Evolutionary conservation across 1,140 invertebrate genomes (phyloP).

Genomic region (Drosophila persimilis): DNA sequence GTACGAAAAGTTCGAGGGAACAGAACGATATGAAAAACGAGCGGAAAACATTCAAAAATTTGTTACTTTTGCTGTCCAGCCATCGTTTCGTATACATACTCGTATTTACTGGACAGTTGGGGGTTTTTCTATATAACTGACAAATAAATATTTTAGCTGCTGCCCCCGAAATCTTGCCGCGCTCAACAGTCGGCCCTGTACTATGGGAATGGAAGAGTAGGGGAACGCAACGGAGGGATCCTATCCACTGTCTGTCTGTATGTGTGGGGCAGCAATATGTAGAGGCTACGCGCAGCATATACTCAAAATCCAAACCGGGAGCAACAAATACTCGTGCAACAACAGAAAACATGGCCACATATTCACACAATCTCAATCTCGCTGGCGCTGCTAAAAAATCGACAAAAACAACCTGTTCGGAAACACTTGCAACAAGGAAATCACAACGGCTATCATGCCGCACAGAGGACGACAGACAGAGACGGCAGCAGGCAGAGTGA

Average conservation of each 20-base stretch:
- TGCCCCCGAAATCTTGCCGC: slow-evolving; percentile 65
- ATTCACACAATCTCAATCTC: slow-evolving; percentile 77
- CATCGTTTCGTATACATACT: slow-evolving; percentile 19
- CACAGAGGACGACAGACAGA: slow-evolving; percentile 28
- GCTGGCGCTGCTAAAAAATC: slow-evolving; percentile 78
- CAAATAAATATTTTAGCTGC: slow-evolving; percentile 71
- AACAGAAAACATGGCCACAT: slow-evolving; percentile 70
- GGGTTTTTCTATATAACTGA: slow-evolving; percentile 40
- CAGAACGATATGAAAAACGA: slow-evolving; percentile 52
- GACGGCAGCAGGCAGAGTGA: slow-evolving; percentile 19
- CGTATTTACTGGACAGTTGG: slow-evolving; percentile 51
- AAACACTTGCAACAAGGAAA: slow-evolving; percentile 82
- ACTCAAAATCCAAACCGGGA: slow-evolving; percentile 66
- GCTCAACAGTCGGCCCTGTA: slow-evolving; percentile 56
- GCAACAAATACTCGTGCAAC: slow-evolving; percentile 31
- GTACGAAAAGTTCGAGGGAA: neutral
- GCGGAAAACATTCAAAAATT: slow-evolving; percentile 76
- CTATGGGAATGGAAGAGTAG: neutral
- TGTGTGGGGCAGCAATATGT: slow-evolving; percentile 64
- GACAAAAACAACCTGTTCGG: slow-evolving; percentile 83
- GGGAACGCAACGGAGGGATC: too few species aligned
- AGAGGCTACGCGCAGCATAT: slow-evolving; percentile 78
- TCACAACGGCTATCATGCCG: slow-evolving; percentile 34
- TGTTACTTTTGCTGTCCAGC: slow-evolving; percentile 52
- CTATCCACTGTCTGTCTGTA: neutral